Conservation (phyloP, 2,797 vertebrate genomes). For the Anguilla pacifica region DNA sequence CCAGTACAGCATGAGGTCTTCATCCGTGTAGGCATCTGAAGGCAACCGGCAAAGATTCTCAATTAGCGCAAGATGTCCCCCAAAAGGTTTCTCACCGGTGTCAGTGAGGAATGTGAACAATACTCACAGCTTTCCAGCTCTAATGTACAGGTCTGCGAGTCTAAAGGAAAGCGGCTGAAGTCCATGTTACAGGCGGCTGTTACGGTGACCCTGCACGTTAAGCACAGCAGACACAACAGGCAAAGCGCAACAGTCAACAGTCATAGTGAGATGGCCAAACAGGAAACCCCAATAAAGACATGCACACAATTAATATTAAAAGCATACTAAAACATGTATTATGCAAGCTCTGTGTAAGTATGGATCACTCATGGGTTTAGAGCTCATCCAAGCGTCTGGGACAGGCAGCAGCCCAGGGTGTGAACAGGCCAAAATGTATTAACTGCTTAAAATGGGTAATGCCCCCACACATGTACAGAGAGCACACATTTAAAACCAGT, state of each 20-base stretch:
- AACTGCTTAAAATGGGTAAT: slow-evolving; percentile 5
- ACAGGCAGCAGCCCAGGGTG: neutral
- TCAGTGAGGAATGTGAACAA: neutral
- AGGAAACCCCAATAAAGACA: neutral
- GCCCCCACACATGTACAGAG: neutral
- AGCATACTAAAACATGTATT: neutral
- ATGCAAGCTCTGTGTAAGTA: neutral
- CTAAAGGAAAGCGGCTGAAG: slow-evolving; percentile 91
- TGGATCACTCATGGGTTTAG: neutral
- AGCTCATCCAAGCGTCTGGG: neutral
- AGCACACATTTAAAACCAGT: neutral
- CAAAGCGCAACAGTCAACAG: neutral
- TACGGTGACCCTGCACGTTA: slow-evolving; percentile 83
- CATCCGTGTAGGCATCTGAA: slow-evolving; percentile 93
- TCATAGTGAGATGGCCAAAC: neutral
- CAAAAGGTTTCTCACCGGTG: neutral
- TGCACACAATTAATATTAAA: too few relatives aligned
- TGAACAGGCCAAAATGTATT: neutral
- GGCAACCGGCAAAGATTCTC: neutral
- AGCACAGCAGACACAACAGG: slow-evolving; percentile 35
- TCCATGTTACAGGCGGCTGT: slow-evolving; percentile 97
- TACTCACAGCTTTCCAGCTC: slow-evolving; percentile 94
- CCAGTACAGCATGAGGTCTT: slow-evolving; percentile 97
- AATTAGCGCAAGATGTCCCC: neutral
- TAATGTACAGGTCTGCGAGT: slow-evolving; percentile 91